Evolutionary conservation across 2,888 invertebrate genomes (phyloP), one percentile per base, ranked within the genome.

Genomic region (Mythimna vitellina): DNA sequence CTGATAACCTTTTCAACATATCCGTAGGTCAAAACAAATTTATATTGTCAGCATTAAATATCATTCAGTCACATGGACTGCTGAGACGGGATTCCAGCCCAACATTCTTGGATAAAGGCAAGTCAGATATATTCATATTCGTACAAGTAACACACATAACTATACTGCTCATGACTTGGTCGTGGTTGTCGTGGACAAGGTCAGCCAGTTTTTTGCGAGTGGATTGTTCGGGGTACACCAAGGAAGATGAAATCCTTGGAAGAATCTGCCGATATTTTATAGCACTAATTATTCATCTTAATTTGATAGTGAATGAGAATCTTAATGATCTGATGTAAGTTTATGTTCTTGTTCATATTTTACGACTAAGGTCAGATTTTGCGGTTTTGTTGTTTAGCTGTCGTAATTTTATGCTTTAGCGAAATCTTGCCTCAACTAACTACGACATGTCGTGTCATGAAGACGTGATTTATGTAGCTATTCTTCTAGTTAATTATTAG

Each of bases 151-250:
- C 42, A 64, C n/a, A 76, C 22, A 66, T 56, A 70, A 53, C 63
- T 69, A 70, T 66, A 78, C 65, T 10, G 74, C 70, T 51, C 49
- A 83, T 83, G 80, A 82, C 81, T 83, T 65, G 80, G 81, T 72
- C 81, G 85, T 81, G 81, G 80, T 65, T 77, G 81, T 72, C 81
- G 85, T 81, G 81, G 80, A 73, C 92, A 92, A 93, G 92, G 92
- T 73, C 91, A 87, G 78, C 90, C 76, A 84, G 89, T 92, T 92
- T 89, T 92, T 92, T 92, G 88, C 88, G 83, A 79, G 78, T 65
- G 80, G 84, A 86, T 88, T 89, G 87, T 89, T 84, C 75, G 65
- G 61, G 72, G 38, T 73, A 71, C 64, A 42, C 32, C 64, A 63
- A 57, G 58, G 83, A 67, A 69, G 56, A 72, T 69, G 65, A 67